Evolutionary conservation across 1,140 invertebrate species (phyloP), one percentile per base, ranked within the genome.

Genomic region (Drosophila orosa): DNA sequence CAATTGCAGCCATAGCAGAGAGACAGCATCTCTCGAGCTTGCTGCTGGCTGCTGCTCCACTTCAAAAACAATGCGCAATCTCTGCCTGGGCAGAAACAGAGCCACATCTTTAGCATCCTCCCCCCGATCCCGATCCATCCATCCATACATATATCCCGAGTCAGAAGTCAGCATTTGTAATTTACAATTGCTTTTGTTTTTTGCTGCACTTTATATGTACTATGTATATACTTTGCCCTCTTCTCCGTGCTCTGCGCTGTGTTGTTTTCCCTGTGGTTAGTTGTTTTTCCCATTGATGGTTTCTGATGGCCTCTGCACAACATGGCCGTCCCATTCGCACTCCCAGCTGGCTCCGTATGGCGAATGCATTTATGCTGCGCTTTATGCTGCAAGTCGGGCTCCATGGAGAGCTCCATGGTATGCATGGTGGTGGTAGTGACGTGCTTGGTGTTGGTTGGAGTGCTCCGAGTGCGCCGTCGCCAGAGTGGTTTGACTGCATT

Each of bases 401-500:
- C 60, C 65, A 68, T 29, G 25, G 40, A 27, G 63, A 27, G 63
- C 45, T 52, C 65, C 63, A 67, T 37, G 24, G 55, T 8, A 57
- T 59, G 55, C 5, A 57, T 59, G 27, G 54, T 65, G 31, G 71
- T 31, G 59, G 59, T 65, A 55, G 66, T 78, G 66, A 57, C 25
- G 27, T 19, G 48, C 17, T 19, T 65, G 68, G 68, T 58, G 48
- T 17, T 59, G 35, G 60, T 33, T 33, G 31, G 17, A 62, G 56
- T 65, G 47, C 67, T 54, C 48, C 50, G 67, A 71, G 67, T 89
- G 84, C 76, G 59, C 82, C 67, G 73, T 72, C 55, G 71, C 77
- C 55, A 54, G 52, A 89, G 82, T 77, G 71, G 91, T 90, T 90
- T 85, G 91, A 92, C 91, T 81, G 89, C 91, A 92, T 92, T 92